Evolutionary conservation across 2,113 vertebrate species (phyloP).

Genomic region (Tyto alba): DNA sequence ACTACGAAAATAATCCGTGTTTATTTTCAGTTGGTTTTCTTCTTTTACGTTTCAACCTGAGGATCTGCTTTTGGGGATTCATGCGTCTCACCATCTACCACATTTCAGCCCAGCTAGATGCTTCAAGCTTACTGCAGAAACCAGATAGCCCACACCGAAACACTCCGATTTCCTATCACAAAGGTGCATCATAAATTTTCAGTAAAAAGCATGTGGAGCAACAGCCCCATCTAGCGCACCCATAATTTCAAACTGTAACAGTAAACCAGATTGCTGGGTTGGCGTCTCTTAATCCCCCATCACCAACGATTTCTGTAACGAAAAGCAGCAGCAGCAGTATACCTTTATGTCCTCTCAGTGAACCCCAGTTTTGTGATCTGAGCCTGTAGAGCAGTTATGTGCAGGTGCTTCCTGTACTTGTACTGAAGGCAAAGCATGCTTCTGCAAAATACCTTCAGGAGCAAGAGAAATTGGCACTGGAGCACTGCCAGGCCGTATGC

Average conservation of each 20-base stretch:
- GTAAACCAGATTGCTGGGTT: neutral
- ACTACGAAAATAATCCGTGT: neutral
- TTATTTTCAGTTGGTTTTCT: neutral
- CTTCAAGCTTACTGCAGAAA: neutral
- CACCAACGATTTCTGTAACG: neutral
- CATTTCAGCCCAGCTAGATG: neutral
- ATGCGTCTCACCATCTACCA: neutral
- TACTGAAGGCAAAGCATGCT: neutral
- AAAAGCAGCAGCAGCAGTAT: neutral
- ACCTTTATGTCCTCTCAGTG: neutral
- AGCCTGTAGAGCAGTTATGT: neutral
- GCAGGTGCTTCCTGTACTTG: neutral
- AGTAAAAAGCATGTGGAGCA: neutral
- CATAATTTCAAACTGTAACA: neutral
- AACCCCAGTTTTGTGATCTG: neutral
- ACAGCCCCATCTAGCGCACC: slow-evolving; percentile 5
- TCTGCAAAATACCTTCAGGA: neutral
- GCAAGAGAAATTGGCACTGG: neutral
- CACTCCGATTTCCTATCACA: neutral
- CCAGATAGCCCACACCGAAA: neutral
- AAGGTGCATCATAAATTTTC: rapidly evolving
- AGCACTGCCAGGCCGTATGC: neutral
- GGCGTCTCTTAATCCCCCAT: neutral
- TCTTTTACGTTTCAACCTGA: neutral
- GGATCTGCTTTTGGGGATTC: neutral